Conservation (phyloP, 2,113 vertebrate species). For the Epinephelus fuscoguttatus region DNA sequence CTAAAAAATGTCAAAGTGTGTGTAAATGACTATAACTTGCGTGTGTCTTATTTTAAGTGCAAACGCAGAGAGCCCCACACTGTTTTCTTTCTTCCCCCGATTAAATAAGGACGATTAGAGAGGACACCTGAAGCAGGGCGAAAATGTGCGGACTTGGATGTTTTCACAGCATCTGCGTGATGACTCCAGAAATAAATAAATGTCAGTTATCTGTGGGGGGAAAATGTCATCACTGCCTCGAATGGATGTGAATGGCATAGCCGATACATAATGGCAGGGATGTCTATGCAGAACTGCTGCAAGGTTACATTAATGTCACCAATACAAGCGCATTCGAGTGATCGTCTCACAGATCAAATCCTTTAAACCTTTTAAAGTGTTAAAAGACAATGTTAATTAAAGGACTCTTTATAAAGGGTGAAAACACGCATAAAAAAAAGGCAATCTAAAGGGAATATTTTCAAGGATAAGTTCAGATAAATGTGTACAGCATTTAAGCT, state of each 20-base stretch:
- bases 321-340: neutral
- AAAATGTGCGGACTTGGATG: slow-evolving; percentile 34
- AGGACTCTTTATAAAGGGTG: neutral
- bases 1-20: slow-evolving; percentile 78
- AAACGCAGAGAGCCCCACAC: slow-evolving; percentile 21
- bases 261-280: slow-evolving; percentile 17
- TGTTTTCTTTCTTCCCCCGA: slow-evolving; percentile 36
- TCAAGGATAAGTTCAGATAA: slow-evolving; percentile 11
- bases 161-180: slow-evolving; percentile 62
- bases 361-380: neutral
- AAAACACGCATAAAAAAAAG: neutral
- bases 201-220: slow-evolving; percentile 66
- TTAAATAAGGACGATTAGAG: slow-evolving; percentile 68
- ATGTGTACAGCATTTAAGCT: slow-evolving; percentile 3
- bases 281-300: slow-evolving; percentile 16
- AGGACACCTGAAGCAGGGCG: slow-evolving; percentile 69
- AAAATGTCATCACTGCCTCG: slow-evolving; percentile 56
- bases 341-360: neutral
- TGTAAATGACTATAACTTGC: slow-evolving; percentile 64
- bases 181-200: slow-evolving; percentile 69
- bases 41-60: slow-evolving; percentile 47
- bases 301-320: slow-evolving; percentile 39
- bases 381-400: neutral
- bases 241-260: slow-evolving; percentile 27
- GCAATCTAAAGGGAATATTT: neutral